Evolutionary conservation across 1,140 invertebrate genomes (phyloP), one percentile per base, ranked within the genome.

Genomic region (Sitobion miscanthi): DNA sequence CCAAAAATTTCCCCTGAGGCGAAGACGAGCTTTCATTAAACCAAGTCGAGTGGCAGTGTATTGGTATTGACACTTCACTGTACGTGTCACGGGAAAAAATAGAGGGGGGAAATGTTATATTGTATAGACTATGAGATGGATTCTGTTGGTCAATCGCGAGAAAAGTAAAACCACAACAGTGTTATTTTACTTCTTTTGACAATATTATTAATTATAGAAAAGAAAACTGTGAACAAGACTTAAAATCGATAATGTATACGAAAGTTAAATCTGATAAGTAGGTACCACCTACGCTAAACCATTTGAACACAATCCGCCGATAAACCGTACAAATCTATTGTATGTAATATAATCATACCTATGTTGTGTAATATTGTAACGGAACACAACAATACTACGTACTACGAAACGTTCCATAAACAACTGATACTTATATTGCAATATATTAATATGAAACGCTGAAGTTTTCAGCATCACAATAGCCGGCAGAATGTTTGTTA

Each of bases 31-130:
- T 92, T 92, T 92, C 91, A 92, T 92, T 92, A 91, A 49, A 92
- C 69, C 91, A 52, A 92, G 91, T 85, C 77, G 45, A 83, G 69
- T 83, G 77, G 77, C 69, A 49, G 69, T 52, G 45, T 92, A 92
- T 92, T 77, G 91, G 91, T 92, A 92, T 92, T 92, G 91, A 92
- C 91, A 92, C 91, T 92, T 92, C 47, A n/a, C 91, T 25, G 45
- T 77, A 92, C 91, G 91, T 92, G 91, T 92, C 69, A 83, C 42
- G n/a, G 21, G 77, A 47, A 30, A 49, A 49, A n/a, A 52, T 17
- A 47, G 14, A 45, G 11, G 69, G 47, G 17, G 47, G 6, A 82
- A 92, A 49, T 91, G 52, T 54, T 35, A 54, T 83, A 92, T 91
- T 57, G 35, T 42, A 42, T 42, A 42, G 42, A 42, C 42, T 42